Conservation (phyloP, 1,140 invertebrate genomes). For the Lasioglossum baleicum region DNA sequence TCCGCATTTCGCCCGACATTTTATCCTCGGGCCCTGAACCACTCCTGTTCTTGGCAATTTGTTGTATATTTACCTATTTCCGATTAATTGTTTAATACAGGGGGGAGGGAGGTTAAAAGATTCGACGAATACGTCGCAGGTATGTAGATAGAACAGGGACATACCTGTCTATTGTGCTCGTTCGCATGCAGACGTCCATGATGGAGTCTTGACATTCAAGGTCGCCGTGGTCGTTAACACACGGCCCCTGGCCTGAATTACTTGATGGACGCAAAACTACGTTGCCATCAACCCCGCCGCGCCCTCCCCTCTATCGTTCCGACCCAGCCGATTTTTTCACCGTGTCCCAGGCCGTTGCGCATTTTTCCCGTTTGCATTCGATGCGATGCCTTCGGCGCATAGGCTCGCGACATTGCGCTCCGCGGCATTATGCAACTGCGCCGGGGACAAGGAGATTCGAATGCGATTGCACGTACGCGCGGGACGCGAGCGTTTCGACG, state of each 20-base stretch:
- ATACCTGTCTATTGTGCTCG: neutral
- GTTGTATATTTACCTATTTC: no score
- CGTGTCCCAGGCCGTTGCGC: neutral
- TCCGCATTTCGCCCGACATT: no score
- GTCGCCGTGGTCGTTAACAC: conserved; percentile 7
- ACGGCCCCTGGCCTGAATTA: conserved; percentile 16
- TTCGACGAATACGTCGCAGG: neutral
- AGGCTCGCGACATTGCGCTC: neutral
- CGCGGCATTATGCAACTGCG: conserved; percentile 23
- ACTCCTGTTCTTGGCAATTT: no score
- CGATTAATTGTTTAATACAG: no score
- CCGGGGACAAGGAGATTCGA: conserved; percentile 1
- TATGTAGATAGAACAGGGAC: neutral
- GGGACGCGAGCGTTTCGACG: neutral
- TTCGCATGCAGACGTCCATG: conserved; percentile 4
- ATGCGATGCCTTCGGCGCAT: neutral
- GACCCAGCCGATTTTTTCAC: neutral
- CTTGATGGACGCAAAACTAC: conserved; percentile 17
- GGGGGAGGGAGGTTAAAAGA: no score
- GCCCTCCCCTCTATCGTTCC: no score
- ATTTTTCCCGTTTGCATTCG: conserved; percentile 6
- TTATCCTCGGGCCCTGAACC: no score
- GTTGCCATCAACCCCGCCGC: neutral
- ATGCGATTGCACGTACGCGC: neutral
- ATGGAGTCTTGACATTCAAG: conserved; percentile 9